Evolutionary conservation across 1,140 invertebrate genomes (phyloP), one percentile per base, ranked within the genome.

Genomic region (Drosophila jambulina): DNA sequence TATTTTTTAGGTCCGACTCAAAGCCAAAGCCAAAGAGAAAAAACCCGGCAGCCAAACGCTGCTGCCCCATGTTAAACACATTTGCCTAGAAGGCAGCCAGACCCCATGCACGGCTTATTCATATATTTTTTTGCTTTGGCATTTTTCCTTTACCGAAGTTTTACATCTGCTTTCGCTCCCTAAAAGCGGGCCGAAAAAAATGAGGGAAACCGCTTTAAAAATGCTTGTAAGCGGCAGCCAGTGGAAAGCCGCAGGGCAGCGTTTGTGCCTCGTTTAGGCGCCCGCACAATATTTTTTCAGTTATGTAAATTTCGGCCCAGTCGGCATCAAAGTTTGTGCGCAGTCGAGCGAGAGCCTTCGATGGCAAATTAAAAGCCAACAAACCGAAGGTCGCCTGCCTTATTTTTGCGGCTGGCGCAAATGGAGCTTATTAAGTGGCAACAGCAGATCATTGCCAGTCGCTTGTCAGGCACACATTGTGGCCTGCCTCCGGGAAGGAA

Each of bases 261-360:
- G 75, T 78, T 78, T 78, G 75, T 59, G 61, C 72, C 75, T 68
- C 75, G 74, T 77, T 77, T 77, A 77, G 75, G 45, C 36, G 57
- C 62, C 49, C 64, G 56, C 74, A 78, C 75, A 78, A 78, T 78
- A 78, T 78, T 78, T 78, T 69, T 78, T 59, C 74, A 77, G 63
- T 78, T 78, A 78, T 78, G 75, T 78, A 78, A 78, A 78, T 78
- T 77, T 68, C 10, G 42, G 54, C 46, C 21, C 54, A 75, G 72
- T 58, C 67, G 34, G 29, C 71, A 54, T 67, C 70, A 65, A 65
- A 65, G 38, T 57, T 64, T 27, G 32, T 49, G 74, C 38, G 34
- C 72, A 76, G 23, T 61, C 46, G 49, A 46, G 46, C 74, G 61
- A 36, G 53, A 72, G 43, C 69, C 53, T 72, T 72, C 69, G 69